Percentiles rank a stretch among this genome's conserved stretches.
Conservation (phyloP, 2,888 invertebrate genomes). For the Agriopis leucophaearia region DNA sequence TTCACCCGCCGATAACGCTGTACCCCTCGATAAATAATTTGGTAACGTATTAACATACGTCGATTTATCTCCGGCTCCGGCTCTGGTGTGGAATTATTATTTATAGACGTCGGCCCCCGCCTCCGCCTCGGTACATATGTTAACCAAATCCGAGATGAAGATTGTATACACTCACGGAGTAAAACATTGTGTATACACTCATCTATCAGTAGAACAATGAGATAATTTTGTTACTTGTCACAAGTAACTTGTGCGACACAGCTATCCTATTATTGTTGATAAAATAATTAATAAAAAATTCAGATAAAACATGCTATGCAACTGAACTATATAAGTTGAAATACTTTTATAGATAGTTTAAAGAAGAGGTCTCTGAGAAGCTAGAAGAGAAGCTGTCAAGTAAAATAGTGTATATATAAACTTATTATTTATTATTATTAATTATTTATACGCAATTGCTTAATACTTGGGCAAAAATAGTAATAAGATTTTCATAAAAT, state of each 20-base stretch:
- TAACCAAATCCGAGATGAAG: constrained; percentile 74
- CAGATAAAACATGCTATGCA: no score
- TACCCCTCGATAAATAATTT: constrained; percentile 85
- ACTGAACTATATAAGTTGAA: no score
- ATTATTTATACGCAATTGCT: no score
- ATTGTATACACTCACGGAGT: constrained; percentile 45
- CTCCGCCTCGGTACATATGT: constrained; percentile 78
- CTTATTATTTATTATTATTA: no score
- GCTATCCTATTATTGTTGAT: no score
- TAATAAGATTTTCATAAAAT: neutral
- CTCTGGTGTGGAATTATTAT: constrained; percentile 80
- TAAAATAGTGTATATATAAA: no score
- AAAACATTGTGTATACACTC: constrained; percentile 44
- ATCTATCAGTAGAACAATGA: constrained; percentile 20
- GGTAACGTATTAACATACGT: constrained; percentile 83
- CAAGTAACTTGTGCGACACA: no score
- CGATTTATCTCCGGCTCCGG: constrained; percentile 83
- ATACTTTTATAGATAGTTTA: no score
- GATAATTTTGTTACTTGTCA: neutral
- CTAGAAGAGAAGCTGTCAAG: no score
- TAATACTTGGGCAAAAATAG: no score
- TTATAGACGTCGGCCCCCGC: constrained; percentile 72
- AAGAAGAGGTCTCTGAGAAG: no score
- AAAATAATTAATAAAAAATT: no score
- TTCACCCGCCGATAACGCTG: constrained; percentile 55